These are phyloP conservation scores for Sarcophaga caerulescens DNA, from an alignment of 2,888 invertebrate genomes.

Conservation along the genomic window DNA sequence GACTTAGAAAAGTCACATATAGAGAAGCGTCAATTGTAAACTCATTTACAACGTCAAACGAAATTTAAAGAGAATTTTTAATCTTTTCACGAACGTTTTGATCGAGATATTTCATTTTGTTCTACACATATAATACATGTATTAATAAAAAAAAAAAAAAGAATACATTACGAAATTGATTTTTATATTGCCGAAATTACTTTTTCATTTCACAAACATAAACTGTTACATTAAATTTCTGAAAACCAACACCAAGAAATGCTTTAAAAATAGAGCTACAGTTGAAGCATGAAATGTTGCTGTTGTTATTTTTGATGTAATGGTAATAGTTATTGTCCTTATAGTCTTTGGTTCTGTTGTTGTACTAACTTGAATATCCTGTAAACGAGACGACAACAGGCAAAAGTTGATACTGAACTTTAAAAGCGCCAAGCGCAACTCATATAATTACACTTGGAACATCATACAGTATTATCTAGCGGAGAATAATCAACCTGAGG, in stretches of 20 bases:
- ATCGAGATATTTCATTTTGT: too few relatives aligned
- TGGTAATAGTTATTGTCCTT: slow-evolving; percentile 2
- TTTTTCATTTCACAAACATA: slow-evolving; percentile 2
- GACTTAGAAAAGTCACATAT: too few relatives aligned
- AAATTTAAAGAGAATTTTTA: too few relatives aligned
- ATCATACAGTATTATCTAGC: slow-evolving; percentile 29
- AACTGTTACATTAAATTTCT: slow-evolving; percentile 27
- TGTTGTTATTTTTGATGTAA: slow-evolving; percentile 21
- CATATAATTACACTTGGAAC: slow-evolving; percentile 65
- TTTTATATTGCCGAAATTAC: slow-evolving; percentile 14
- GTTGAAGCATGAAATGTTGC: slow-evolving; percentile 61
- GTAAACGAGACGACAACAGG: slow-evolving; percentile 65
- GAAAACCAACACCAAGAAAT: slow-evolving; percentile 51
- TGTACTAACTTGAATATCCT: slow-evolving; percentile 59
- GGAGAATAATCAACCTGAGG: slow-evolving; percentile 23
- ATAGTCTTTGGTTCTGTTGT: slow-evolving; percentile 13
- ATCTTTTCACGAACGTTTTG: too few relatives aligned
- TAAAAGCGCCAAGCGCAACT: slow-evolving; percentile 55
- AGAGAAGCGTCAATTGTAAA: too few relatives aligned
- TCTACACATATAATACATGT: too few relatives aligned
- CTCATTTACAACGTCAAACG: too few relatives aligned
- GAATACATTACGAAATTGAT: too few relatives aligned
- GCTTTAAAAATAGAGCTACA: slow-evolving; percentile 51
- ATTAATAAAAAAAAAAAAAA: too few relatives aligned
- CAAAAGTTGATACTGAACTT: slow-evolving; percentile 68